Percentiles rank a stretch among this genome's conserved stretches.
phyloP scores from a whole-genome alignment of 2,113 vertebrate species.

The Spea bombifrons region DNA sequence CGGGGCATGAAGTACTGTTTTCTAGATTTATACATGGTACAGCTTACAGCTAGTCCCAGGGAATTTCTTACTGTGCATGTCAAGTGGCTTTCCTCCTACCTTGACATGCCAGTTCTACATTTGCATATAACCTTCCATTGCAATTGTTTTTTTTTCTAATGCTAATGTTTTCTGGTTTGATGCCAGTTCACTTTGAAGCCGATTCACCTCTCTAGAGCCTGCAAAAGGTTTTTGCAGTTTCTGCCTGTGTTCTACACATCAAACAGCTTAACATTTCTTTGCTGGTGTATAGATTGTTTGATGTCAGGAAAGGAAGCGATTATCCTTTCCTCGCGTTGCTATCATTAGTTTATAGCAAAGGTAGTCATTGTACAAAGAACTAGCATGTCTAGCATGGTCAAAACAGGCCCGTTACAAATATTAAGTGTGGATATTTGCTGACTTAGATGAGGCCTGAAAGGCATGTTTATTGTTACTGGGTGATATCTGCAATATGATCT shows the following conservation, averaged over 20 bases:
- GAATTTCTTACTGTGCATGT: background rate
- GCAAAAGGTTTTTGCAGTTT: background rate
- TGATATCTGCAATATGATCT: background rate
- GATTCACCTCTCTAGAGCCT: background rate
- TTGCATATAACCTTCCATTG: conserved; percentile 4
- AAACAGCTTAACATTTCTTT: conserved; percentile 1
- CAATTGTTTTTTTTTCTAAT: background rate
- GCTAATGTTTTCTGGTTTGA: background rate
- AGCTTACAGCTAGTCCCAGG: background rate
- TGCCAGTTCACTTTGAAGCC: conserved; percentile 8
- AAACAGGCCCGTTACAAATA: background rate
- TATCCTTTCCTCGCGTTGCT: background rate
- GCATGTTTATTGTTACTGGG: background rate
- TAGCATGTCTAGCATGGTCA: background rate
- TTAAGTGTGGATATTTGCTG: background rate
- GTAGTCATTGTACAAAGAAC: conserved; percentile 3
- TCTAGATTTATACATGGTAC: background rate
- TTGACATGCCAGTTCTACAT: conserved; percentile 1
- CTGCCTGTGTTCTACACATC: conserved; percentile 6
- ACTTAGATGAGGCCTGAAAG: background rate
- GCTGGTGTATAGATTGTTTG: background rate
- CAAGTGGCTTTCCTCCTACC: background rate
- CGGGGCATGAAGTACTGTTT: too few relatives aligned
- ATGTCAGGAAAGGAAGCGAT: conserved; percentile 13
- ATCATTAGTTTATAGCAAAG: background rate